phyloP scores from a whole-genome alignment of 2,888 invertebrate species.

The Nomada lathburiana region DNA sequence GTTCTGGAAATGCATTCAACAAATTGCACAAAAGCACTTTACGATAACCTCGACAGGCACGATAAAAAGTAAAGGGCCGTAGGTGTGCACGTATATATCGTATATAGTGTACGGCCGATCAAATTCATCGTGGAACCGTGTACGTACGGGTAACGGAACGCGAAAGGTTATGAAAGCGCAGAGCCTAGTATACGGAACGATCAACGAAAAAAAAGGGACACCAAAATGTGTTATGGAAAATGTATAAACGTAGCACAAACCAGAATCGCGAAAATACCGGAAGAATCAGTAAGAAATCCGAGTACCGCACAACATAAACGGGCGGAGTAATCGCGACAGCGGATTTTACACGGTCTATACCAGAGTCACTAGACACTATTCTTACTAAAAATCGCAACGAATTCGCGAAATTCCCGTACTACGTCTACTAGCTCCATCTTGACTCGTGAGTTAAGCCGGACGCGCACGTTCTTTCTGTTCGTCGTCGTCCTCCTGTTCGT shows the following conservation, averaged over 20 bases:
- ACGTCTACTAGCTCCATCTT: slow-evolving; percentile 72
- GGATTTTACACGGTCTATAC: slow-evolving; percentile 31
- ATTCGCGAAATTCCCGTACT: slow-evolving; percentile 64
- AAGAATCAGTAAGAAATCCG: neutral
- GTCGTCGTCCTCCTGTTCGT: slow-evolving; percentile 26
- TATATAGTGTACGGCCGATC: neutral
- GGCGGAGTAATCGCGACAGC: slow-evolving; percentile 8
- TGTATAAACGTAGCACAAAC: slow-evolving; percentile 27
- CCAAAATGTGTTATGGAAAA: slow-evolving; percentile 28
- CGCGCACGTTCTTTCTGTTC: slow-evolving; percentile 56
- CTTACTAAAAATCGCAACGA: slow-evolving; percentile 52
- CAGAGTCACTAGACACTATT: slow-evolving; percentile 13
- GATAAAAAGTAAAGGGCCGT: neutral
- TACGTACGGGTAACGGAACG: slow-evolving; percentile 32
- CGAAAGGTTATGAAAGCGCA: slow-evolving; percentile 35
- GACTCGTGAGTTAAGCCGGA: slow-evolving; percentile 66
- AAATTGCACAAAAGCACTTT: slow-evolving; percentile 41
- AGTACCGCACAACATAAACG: slow-evolving; percentile 4
- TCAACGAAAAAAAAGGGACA: slow-evolving; percentile 5
- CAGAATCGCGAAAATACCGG: slow-evolving; percentile 13
- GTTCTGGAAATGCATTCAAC: slow-evolving; percentile 50
- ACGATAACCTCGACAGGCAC: neutral
- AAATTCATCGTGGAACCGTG: slow-evolving; percentile 17
- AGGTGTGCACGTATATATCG: neutral
- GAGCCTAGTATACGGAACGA: neutral